Percentiles rank a stretch among this genome's conserved stretches.
Conservation (phyloP, 2,113 vertebrate genomes). For the Electrona antarctica region DNA sequence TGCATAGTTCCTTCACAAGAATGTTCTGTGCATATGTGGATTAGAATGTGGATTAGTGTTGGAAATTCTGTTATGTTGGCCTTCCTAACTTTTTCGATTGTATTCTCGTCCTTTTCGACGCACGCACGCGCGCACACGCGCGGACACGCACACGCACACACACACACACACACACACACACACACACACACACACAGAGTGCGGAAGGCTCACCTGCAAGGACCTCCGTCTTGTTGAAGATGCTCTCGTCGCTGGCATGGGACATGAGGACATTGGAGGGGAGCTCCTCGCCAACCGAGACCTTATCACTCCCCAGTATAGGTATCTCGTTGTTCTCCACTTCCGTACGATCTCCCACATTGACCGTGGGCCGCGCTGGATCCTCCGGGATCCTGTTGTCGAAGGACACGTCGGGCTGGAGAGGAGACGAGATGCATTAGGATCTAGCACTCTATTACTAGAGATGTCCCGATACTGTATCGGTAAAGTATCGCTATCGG, state of each 20-base stretch:
- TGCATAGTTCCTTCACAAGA: neutral
- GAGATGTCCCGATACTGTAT: no score
- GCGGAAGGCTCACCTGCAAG: constrained; percentile 83
- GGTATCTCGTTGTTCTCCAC: constrained; percentile 82
- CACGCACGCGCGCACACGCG: no score
- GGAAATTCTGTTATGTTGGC: no score
- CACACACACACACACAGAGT: no score
- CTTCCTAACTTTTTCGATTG: no score
- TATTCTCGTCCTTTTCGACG: no score
- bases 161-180: no score
- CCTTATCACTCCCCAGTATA: constrained; percentile 27
- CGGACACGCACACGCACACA: no score
- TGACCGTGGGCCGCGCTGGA: constrained; percentile 46
- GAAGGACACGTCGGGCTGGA: constrained; percentile 46
- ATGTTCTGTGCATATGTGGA: no score
- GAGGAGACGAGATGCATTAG: neutral
- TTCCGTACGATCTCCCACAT: constrained; percentile 62
- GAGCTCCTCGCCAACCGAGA: constrained; percentile 9
- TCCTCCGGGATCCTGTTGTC: constrained; percentile 83
- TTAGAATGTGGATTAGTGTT: no score
- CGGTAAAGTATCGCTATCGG: no score
- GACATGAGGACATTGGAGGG: constrained; percentile 87
- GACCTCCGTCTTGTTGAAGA: constrained; percentile 90
- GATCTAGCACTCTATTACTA: no score
- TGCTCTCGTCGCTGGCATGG: constrained; percentile 82